Conservation (phyloP, 2,888 invertebrate genomes). For the Lymantria dispar region DNA sequence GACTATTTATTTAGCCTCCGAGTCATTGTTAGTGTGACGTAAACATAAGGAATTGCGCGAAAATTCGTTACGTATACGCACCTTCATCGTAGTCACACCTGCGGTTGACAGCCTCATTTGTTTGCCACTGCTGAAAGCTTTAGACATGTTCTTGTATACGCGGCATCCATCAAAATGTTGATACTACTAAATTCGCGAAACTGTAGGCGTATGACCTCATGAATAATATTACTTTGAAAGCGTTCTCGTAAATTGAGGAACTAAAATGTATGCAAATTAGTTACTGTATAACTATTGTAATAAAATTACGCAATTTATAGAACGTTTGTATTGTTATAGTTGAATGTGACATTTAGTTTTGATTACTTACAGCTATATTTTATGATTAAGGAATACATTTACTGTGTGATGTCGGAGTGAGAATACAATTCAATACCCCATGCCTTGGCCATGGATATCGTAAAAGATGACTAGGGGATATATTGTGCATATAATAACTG, state of each 20-base stretch:
- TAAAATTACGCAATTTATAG: neutral
- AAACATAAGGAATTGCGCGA: constrained; percentile 42
- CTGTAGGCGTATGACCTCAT: neutral
- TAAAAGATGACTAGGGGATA: too few relatives aligned
- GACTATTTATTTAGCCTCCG: too few relatives aligned
- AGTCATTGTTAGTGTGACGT: constrained; percentile 12
- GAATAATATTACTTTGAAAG: neutral
- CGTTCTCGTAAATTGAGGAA: neutral
- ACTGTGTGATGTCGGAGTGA: too few relatives aligned
- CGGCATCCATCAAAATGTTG: constrained; percentile 30
- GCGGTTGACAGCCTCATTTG: constrained; percentile 74
- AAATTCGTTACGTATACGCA: constrained; percentile 53
- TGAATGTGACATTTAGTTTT: neutral
- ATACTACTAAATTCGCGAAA: constrained; percentile 7
- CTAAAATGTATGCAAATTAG: neutral
- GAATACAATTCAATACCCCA: too few relatives aligned
- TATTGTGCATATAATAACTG: too few relatives aligned
- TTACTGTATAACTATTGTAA: neutral
- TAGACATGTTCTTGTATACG: constrained; percentile 27
- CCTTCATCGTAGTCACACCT: constrained; percentile 49
- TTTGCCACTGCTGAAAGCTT: constrained; percentile 49
- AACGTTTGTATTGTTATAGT: neutral
- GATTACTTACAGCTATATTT: neutral
- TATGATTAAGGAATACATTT: too few relatives aligned
- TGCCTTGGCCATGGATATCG: too few relatives aligned